These are phyloP conservation scores for Phenganax stokvisi DNA, from an alignment of 92 coral and sea anemone species.

Conservation along the genomic window DNA sequence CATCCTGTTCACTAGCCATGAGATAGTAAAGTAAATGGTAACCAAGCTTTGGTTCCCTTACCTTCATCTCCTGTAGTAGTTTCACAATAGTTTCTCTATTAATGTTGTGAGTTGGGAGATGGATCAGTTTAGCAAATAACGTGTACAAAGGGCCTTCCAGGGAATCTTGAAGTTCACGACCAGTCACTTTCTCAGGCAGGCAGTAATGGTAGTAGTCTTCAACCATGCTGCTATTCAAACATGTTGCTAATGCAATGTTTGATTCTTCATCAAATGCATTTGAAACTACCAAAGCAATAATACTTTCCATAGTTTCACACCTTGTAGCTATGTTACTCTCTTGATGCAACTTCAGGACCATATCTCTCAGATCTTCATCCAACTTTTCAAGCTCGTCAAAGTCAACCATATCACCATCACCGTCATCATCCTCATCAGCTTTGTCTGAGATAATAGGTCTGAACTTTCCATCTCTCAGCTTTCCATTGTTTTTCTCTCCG, in stretches of 20 bases:
- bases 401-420: slow-evolving; percentile 78
- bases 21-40: slow-evolving; percentile 87
- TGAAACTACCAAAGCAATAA: slow-evolving; percentile 64
- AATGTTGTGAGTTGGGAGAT: slow-evolving; percentile 85
- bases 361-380: slow-evolving; percentile 78
- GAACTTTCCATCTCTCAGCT: slow-evolving; percentile 73
- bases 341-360: slow-evolving; percentile 72
- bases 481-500: slow-evolving; percentile 46
- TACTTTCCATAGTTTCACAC: slow-evolving; percentile 69
- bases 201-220: slow-evolving; percentile 54
- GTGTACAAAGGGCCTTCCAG: slow-evolving; percentile 26
- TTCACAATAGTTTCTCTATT: slow-evolving; percentile 79
- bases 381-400: slow-evolving; percentile 61
- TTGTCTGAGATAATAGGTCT: slow-evolving; percentile 69
- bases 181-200: slow-evolving; percentile 39
- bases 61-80: slow-evolving; percentile 74
- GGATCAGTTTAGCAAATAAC: slow-evolving; percentile 65
- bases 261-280: slow-evolving; percentile 92
- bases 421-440: slow-evolving; percentile 58
- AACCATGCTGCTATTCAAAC: slow-evolving; percentile 81
- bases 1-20: slow-evolving; percentile 71
- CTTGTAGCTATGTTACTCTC: slow-evolving; percentile 73
- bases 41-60: slow-evolving; percentile 76
- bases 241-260: slow-evolving; percentile 76
- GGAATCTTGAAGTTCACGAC: slow-evolving; percentile 27